A percentile compares a stretch with the other conserved stretches of the same genome.
These are phyloP conservation scores for Ooceraea biroi DNA, from an alignment of 1,140 invertebrate species.

Conservation along the genomic window DNA sequence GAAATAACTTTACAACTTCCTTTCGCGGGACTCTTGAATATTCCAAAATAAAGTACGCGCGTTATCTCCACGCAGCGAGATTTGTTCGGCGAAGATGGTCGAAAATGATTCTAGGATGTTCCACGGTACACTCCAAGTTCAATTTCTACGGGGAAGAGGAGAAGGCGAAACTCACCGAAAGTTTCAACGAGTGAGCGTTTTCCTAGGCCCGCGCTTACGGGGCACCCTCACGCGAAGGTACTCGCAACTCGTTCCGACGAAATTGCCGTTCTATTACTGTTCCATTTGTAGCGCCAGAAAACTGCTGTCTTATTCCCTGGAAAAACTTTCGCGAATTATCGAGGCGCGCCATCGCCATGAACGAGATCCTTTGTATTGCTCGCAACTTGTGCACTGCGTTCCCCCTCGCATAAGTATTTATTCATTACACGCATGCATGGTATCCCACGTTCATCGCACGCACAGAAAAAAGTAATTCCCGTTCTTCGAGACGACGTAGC, in stretches of 20 bases:
- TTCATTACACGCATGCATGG: no score
- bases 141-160: conserved; percentile 66
- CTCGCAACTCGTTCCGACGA: conserved; percentile 68
- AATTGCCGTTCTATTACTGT: conserved; percentile 72
- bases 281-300: conserved; percentile 67
- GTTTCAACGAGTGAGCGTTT: conserved; percentile 68
- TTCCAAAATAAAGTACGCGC: conserved; percentile 20
- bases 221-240: conserved; percentile 60
- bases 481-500: background rate
- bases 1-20: conserved; percentile 40
- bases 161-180: conserved; percentile 64
- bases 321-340: conserved; percentile 69
- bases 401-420: background rate
- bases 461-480: no score
- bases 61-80: conserved; percentile 49
- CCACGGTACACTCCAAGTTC: conserved; percentile 63
- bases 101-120: conserved; percentile 70
- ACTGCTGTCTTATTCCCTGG: conserved; percentile 61
- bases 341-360: conserved; percentile 48
- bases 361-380: background rate
- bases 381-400: conserved; percentile 12
- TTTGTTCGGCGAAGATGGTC: conserved; percentile 45
- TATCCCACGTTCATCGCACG: no score
- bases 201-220: conserved; percentile 53
- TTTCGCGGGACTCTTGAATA: conserved; percentile 26